phyloP scores from a whole-genome alignment of 2,888 invertebrate genomes.

The Aethes cnicana region DNA sequence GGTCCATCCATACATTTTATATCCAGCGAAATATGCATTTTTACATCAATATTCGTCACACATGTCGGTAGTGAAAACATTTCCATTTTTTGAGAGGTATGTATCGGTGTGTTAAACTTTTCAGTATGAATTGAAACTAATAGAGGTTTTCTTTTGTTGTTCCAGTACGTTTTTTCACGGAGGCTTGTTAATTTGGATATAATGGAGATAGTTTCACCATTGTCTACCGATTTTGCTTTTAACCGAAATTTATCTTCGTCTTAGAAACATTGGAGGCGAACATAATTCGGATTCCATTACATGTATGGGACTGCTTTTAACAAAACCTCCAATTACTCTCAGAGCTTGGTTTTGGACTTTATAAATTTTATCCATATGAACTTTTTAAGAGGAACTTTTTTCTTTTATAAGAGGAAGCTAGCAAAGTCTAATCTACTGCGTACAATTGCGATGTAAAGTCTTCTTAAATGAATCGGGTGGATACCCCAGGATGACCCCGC shows the following conservation, averaged over 20 bases:
- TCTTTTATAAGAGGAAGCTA: slow-evolving; percentile 34
- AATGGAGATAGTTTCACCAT: slow-evolving; percentile 1
- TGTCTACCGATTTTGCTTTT: slow-evolving; percentile 7
- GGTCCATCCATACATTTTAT: background rate
- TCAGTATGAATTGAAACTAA: slow-evolving; percentile 9
- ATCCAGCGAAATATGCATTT: background rate
- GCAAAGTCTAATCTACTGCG: slow-evolving; percentile 39
- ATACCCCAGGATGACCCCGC: slow-evolving; percentile 37
- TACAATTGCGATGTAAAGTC: slow-evolving; percentile 38
- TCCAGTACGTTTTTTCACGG: slow-evolving; percentile 22
- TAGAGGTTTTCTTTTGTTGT: slow-evolving; percentile 29
- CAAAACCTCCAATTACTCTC: slow-evolving; percentile 36
- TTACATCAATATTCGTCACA: slow-evolving; percentile 19
- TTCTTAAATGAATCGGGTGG: slow-evolving; percentile 36
- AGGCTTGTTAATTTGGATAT: background rate
- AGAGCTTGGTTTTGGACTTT: slow-evolving; percentile 36
- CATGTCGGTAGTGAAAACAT: slow-evolving; percentile 16
- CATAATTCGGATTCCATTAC: slow-evolving; percentile 35
- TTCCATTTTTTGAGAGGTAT: slow-evolving; percentile 22
- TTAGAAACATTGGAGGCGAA: slow-evolving; percentile 31
- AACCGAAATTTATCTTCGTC: slow-evolving; percentile 33
- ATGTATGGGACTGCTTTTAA: slow-evolving; percentile 34
- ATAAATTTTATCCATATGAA: slow-evolving; percentile 33
- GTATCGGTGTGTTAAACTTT: background rate
- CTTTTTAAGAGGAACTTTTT: slow-evolving; percentile 29